Percentiles rank a stretch among this genome's conserved stretches.
These are phyloP conservation scores for Paramormyrops kingsleyae DNA, from an alignment of 2,113 vertebrate species.

Conservation along the genomic window DNA sequence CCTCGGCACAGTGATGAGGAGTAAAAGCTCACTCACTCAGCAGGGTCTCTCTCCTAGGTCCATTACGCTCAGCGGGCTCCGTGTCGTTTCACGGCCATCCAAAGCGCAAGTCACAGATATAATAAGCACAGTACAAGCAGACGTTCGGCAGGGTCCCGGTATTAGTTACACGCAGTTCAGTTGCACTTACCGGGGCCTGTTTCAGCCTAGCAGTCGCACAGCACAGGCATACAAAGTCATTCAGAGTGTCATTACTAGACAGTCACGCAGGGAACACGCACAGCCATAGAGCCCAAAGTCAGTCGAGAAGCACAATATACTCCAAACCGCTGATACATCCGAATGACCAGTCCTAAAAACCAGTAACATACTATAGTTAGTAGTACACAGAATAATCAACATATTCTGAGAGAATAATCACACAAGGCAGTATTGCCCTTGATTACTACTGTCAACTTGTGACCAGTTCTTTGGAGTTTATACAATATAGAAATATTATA, in stretches of 20 bases:
- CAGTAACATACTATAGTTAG: neutral
- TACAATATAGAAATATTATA: neutral
- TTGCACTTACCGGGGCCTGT: neutral
- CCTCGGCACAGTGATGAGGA: neutral
- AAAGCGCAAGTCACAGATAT: neutral
- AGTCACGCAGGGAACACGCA: neutral
- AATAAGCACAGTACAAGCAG: neutral
- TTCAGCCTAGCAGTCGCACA: neutral
- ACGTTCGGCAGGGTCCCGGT: neutral
- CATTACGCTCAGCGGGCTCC: neutral
- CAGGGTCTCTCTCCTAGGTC: neutral
- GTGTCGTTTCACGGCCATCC: neutral
- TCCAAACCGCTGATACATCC: neutral
- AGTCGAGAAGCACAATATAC: neutral
- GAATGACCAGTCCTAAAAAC: neutral
- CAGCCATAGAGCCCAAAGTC: neutral
- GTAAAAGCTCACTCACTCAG: neutral
- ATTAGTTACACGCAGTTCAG: neutral
- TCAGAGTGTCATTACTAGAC: neutral
- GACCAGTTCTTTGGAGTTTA: neutral
- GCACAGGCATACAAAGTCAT: neutral
- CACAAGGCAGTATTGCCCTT: neutral
- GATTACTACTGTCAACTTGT: neutral
- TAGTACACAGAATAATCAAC: neutral
- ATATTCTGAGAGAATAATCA: neutral